Evolutionary conservation across 2,113 vertebrate species (phyloP).

Genomic region (Thalassarche chlororhynchos): DNA sequence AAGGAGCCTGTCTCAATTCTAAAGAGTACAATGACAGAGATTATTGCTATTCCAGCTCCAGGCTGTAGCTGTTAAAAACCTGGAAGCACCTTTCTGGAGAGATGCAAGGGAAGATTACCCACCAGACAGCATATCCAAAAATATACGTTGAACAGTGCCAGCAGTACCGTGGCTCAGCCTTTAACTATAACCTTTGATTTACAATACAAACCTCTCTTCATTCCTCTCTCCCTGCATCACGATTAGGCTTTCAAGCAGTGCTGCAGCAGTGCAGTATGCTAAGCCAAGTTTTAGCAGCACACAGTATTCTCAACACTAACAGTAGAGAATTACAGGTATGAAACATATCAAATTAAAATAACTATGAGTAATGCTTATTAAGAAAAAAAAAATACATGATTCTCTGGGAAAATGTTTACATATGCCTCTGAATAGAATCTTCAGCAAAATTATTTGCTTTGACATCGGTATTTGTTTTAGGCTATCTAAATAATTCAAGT

Average conservation of each 20-base stretch:
- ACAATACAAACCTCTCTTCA: background rate
- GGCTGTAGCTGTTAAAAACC: background rate
- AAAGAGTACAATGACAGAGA: background rate
- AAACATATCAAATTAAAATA: background rate
- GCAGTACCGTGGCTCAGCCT: background rate
- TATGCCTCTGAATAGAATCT: background rate
- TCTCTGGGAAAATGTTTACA: background rate
- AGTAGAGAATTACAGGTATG: background rate
- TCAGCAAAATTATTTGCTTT: slow-evolving; percentile 24
- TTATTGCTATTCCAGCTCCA: background rate
- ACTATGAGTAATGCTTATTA: background rate
- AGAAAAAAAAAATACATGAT: background rate
- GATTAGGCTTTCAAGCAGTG: background rate
- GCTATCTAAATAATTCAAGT: slow-evolving; percentile 63
- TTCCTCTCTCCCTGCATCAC: background rate
- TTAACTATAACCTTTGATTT: background rate
- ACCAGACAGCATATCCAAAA: background rate
- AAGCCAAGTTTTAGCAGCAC: background rate
- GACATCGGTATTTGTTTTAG: slow-evolving; percentile 35
- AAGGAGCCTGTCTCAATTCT: background rate
- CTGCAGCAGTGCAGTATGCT: background rate
- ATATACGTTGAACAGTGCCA: fast-evolving
- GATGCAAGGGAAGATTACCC: background rate
- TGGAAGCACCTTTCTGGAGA: background rate
- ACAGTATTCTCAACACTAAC: background rate